A percentile compares a stretch with the other conserved stretches of the same genome.
Conservation (phyloP, 2,888 invertebrate genomes). For the Cataglyphis altisquamis region DNA sequence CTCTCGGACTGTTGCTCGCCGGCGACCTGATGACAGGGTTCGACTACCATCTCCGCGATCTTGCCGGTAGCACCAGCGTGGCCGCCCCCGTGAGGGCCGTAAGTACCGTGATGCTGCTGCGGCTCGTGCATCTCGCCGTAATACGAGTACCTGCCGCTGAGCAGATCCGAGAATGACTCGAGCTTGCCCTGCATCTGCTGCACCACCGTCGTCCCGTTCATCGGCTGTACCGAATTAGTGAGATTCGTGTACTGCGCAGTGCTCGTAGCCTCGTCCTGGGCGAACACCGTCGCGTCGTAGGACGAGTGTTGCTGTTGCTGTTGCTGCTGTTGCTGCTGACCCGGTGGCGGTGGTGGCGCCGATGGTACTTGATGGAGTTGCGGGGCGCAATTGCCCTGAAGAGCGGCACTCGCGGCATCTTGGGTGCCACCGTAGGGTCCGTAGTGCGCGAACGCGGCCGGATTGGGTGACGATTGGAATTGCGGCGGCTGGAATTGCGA, state of each 20-base stretch:
- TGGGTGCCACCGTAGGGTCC: slow-evolving; percentile 75
- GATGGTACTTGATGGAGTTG: slow-evolving; percentile 17
- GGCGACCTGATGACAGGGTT: slow-evolving; percentile 64
- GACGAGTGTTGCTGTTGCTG: slow-evolving; percentile 62
- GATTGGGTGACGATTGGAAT: slow-evolving; percentile 74
- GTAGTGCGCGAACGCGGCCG: slow-evolving; percentile 77
- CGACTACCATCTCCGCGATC: slow-evolving; percentile 62
- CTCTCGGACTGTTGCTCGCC: slow-evolving; percentile 65
- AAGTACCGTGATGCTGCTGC: slow-evolving; percentile 76
- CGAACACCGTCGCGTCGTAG: slow-evolving; percentile 76
- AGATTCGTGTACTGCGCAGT: slow-evolving; percentile 89
- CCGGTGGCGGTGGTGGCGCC: background rate
- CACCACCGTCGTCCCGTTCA: slow-evolving; percentile 78
- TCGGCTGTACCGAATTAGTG: slow-evolving; percentile 87
- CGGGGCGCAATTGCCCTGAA: slow-evolving; percentile 63
- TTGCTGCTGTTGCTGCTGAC: background rate
- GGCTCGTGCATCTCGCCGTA: slow-evolving; percentile 81
- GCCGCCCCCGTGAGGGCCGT: slow-evolving; percentile 26
- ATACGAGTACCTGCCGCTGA: slow-evolving; percentile 88
- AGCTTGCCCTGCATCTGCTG: slow-evolving; percentile 88
- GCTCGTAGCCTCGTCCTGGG: slow-evolving; percentile 86
- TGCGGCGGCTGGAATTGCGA: slow-evolving; percentile 75
- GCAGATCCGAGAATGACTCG: slow-evolving; percentile 90
- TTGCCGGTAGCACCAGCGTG: slow-evolving; percentile 66
- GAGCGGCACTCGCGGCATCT: slow-evolving; percentile 58